Conservation (phyloP, 2,113 vertebrate species). For the Catharus minimus region DNA sequence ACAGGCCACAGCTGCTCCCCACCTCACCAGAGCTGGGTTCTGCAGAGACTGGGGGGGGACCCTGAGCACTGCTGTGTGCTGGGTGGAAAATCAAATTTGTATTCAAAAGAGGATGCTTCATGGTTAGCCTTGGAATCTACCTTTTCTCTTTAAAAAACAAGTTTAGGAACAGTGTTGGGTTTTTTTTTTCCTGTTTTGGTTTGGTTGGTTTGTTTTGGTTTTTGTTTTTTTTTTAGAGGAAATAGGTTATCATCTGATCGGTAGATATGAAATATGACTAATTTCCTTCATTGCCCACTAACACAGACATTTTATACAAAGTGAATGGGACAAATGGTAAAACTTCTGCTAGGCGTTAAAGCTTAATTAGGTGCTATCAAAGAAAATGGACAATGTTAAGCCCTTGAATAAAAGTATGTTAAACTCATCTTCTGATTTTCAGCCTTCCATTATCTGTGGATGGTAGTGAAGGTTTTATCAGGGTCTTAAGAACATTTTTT, state of each 20-base stretch:
- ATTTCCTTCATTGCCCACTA: neutral
- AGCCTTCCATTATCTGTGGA: neutral
- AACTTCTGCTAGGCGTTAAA: neutral
- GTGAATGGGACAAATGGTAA: neutral
- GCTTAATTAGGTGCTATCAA: neutral
- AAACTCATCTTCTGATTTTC: neutral
- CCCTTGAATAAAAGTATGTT: neutral
- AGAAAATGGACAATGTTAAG: neutral
- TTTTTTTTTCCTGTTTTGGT: neutral
- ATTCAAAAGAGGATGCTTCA: neutral
- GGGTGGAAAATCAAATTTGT: neutral
- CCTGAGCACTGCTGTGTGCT: neutral
- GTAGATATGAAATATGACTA: neutral
- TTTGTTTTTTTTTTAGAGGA: neutral
- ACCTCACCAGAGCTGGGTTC: neutral
- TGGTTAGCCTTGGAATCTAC: neutral
- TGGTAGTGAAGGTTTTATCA: neutral
- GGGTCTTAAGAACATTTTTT: neutral
- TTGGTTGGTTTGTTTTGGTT: neutral
- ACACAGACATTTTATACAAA: neutral
- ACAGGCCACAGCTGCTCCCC: neutral
- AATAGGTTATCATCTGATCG: neutral
- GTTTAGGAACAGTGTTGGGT: neutral
- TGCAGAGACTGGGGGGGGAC: neutral
- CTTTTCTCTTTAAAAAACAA: neutral